Base-by-base conservation (phyloP, 2,113 vertebrate genomes). In the Sterna hirundo region DNA sequence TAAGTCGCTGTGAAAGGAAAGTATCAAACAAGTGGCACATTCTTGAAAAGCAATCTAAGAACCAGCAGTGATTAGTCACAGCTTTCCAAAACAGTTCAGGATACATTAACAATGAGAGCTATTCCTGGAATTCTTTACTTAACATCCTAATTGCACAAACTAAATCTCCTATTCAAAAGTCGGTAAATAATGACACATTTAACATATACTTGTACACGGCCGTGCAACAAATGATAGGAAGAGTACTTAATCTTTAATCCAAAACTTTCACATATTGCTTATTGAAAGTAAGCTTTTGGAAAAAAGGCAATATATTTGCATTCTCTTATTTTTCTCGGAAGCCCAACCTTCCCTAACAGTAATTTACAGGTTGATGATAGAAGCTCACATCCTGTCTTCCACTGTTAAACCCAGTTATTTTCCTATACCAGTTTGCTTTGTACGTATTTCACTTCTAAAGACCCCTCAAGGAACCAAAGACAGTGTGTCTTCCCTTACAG, bases 1-100 rank as follows among this genome's bases (percentile, higher is more conserved):
- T 85, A 93, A 95, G 77, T 69, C 0, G 0, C 71, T 90, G 75
- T 96, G 91, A 96, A 96, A 94, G 90, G 62, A 91, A 96, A 95
- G 89, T 70, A 93, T 94, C 91, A 96, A 94, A 55, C 83, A 97
- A 94, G 92, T 65, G 94, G 65, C 81, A 69, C 87, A 97, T 90
- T 97, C 82, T 87, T 97, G 96, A 97, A 98, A 94, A 95, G 93
- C 88, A 74, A 83, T 93, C 75, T 96, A 93, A 97, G 95, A 94
- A 95, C 71, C 58, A 75, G 84, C 61, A 95, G 94, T 71, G 76
- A 96, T 96, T 87, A 92, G 81, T 95, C 94, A 95, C 75, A 82
- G 91, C 65, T 94, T 95, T 97, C 87, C 82, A 95, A 93, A 97
- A 88, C 58, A 88, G 93, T 83, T 94, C 75, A 97, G 84, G 93